Evolutionary conservation across 2,113 vertebrate genomes (phyloP), one percentile per base, ranked within the genome.

Genomic region (Corydoras maculifer): DNA sequence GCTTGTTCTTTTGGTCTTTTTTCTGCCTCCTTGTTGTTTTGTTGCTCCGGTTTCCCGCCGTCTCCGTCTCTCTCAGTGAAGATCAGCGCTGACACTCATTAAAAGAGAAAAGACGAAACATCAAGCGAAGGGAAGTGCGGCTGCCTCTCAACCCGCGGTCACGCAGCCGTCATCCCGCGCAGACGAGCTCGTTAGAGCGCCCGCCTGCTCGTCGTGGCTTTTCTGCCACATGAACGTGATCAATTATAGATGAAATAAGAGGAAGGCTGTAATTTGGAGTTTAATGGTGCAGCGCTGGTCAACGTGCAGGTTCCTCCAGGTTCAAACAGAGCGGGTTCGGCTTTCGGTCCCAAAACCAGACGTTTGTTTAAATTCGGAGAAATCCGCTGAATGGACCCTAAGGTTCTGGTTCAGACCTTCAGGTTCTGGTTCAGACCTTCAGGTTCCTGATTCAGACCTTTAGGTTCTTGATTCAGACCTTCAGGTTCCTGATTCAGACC

Each of bases 161-260:
- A 90, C 80, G 80, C 67, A 82, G 81, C 84, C 81, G 75, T 86
- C 86, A 85, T 83, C 15, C 66, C 49, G 69, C 75, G 54, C 61
- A 79, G 75, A 76, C 30, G 76, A 57, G 83, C 86, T 89, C 84
- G 88, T 89, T 91, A 88, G 35, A 43, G 86, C 79, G 53, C 75
- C 66, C 69, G 65, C 69, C 32, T 69, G 43, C 65, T 59, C 60
- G 76, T 80, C 77, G 79, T 72, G 75, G 75, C 73, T 79, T 70
- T 25, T 61, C 77, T 78, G 55, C 55, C 85, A 77, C 67, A 85
- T 83, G 80, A 86, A 86, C 78, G 74, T 76, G 51, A 90, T 91
- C 88, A 89, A 91, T 91, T 89, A 91, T 89, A 83, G 86, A 91
- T 91, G 84, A 90, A 88, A 88, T 85, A 78, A 83, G 72, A 65